Evolutionary conservation across 2,888 invertebrate genomes (phyloP).

Genomic region (Lycia hirtaria): DNA sequence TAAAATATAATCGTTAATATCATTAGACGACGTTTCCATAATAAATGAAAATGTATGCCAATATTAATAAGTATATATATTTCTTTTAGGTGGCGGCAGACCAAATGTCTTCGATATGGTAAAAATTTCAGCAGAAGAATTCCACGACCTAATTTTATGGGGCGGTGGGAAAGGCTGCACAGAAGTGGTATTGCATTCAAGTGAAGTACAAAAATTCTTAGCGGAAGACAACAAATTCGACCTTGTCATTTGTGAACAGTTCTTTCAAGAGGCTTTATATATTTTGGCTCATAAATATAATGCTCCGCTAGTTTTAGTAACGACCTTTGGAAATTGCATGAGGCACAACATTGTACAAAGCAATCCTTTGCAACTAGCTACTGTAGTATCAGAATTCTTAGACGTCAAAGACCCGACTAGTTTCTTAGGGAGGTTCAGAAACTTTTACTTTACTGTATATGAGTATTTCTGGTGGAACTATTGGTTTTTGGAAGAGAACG

Average conservation of each 20-base stretch:
- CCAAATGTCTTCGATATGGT: conserved; percentile 76
- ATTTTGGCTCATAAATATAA: conserved; percentile 76
- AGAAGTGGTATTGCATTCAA: conserved; percentile 66
- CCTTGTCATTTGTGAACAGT: conserved; percentile 77
- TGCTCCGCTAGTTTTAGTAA: conserved; percentile 68
- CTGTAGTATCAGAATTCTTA: conserved; percentile 69
- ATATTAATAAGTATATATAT: background rate
- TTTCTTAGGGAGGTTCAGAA: conserved; percentile 80
- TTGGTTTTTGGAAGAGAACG: conserved; percentile 70
- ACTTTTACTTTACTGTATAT: conserved; percentile 72
- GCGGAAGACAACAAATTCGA: conserved; percentile 69
- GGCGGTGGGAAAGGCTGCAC: conserved; percentile 66
- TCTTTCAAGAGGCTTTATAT: conserved; percentile 76
- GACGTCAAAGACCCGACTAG: conserved; percentile 75
- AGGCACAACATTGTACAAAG: conserved; percentile 66
- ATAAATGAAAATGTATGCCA: background rate
- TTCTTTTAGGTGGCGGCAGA: conserved; percentile 60
- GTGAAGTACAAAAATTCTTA: conserved; percentile 60
- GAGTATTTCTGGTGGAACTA: conserved; percentile 73
- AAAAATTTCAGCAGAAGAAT: conserved; percentile 64
- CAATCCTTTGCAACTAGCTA: conserved; percentile 74
- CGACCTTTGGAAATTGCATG: conserved; percentile 77
- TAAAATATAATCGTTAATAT: no score
- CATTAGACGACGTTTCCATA: no score
- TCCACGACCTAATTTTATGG: conserved; percentile 69